Percentiles rank a stretch among this genome's conserved stretches.
Evolutionary conservation across 2,888 invertebrate genomes (phyloP).

Genomic region (Amphipoea lucens): DNA sequence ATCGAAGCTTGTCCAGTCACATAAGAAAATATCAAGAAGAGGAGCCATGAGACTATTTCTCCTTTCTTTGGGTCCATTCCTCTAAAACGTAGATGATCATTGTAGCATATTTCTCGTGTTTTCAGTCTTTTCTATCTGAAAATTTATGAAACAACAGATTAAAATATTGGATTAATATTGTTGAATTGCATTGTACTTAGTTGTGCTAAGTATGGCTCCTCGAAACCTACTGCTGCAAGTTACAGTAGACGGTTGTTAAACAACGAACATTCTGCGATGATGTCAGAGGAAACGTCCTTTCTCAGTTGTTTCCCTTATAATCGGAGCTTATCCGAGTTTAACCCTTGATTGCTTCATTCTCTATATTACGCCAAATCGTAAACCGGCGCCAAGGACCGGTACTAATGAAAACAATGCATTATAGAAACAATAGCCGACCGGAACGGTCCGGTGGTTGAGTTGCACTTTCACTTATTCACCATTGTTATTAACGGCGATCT

Average conservation of each 20-base stretch:
- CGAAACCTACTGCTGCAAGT: not conserved
- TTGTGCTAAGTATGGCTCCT: not conserved
- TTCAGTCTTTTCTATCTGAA: conserved; percentile 60
- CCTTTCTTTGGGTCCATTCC: conserved; percentile 84
- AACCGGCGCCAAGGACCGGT: conserved; percentile 84
- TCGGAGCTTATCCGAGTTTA: conserved; percentile 26
- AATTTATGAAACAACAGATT: conserved; percentile 41
- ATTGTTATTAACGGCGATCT: conserved; percentile 86
- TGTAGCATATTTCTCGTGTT: conserved; percentile 78
- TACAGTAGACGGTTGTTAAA: not conserved
- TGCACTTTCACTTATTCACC: conserved; percentile 87
- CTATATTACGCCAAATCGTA: conserved; percentile 54
- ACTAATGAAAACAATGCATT: conserved; percentile 85
- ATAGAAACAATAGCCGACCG: conserved; percentile 83
- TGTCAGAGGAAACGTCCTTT: not conserved
- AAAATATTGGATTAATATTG: not conserved
- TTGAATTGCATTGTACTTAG: not conserved
- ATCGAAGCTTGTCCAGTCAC: conserved; percentile 75
- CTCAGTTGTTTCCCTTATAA: conserved; percentile 13
- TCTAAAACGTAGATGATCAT: conserved; percentile 81
- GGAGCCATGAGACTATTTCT: conserved; percentile 80
- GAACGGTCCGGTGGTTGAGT: conserved; percentile 83
- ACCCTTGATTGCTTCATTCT: conserved; percentile 56
- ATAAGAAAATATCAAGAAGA: conserved; percentile 71
- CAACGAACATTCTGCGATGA: not conserved